A percentile compares a stretch with the other conserved stretches of the same genome.
These are phyloP conservation scores for Drosophila burlai DNA, from an alignment of 1,140 invertebrate genomes.

Conservation along the genomic window DNA sequence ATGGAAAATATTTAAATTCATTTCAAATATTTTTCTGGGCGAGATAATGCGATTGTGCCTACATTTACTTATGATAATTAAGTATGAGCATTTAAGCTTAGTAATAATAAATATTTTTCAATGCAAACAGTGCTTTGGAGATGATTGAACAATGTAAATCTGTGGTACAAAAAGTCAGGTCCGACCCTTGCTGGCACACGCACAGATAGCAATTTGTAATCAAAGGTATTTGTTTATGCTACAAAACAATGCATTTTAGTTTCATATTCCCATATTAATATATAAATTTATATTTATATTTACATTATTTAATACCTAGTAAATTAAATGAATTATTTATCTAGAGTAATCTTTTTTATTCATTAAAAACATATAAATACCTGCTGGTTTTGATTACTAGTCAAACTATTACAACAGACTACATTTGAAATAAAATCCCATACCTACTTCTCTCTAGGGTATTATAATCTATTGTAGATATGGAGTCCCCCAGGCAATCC, in stretches of 20 bases:
- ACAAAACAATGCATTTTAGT: no score
- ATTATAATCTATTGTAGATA: conserved; percentile 24
- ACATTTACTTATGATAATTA: conserved; percentile 9
- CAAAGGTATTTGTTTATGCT: no score
- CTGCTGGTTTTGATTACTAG: background rate
- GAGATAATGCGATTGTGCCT: background rate
- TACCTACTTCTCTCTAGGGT: background rate
- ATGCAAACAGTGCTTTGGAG: background rate
- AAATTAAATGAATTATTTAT: background rate
- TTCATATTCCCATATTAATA: no score
- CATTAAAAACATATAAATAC: background rate
- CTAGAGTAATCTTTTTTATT: background rate
- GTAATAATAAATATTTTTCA: conserved; percentile 3
- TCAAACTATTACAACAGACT: background rate
- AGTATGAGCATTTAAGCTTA: no score
- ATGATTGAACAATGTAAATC: background rate
- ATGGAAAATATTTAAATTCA: background rate
- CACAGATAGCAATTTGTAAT: no score
- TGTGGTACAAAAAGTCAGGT: background rate
- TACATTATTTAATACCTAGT: background rate
- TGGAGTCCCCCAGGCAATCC: conserved; percentile 43
- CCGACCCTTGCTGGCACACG: no score
- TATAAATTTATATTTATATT: no score
- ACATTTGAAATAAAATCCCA: background rate
- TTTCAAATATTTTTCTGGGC: no score